Conservation (phyloP, 2,113 vertebrate species). For the Anolis sagrei region DNA sequence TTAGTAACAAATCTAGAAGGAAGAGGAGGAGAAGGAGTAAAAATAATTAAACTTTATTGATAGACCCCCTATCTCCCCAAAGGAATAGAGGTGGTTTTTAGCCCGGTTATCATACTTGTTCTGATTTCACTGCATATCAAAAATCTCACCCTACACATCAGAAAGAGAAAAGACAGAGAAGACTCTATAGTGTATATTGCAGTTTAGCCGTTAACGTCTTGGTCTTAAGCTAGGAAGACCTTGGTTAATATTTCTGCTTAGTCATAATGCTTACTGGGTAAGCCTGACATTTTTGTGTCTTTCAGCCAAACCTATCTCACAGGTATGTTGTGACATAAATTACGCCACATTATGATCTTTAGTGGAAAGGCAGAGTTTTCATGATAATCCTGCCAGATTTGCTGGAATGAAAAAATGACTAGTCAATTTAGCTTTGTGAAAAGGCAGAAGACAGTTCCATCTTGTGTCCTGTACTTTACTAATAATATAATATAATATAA, state of each 20-base stretch:
- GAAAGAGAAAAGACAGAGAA: not conserved
- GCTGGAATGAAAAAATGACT: not conserved
- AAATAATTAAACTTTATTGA: too few relatives aligned
- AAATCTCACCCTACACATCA: not conserved
- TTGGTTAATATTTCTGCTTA: not conserved
- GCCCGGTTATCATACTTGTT: not conserved
- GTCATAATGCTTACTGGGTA: not conserved
- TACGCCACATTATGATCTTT: not conserved
- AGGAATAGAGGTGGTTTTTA: too few relatives aligned
- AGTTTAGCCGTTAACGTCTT: not conserved
- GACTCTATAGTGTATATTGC: not conserved
- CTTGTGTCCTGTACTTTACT: too few relatives aligned
- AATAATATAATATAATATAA: too few relatives aligned
- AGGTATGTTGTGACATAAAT: not conserved
- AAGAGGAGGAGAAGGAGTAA: too few relatives aligned
- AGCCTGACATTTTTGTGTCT: not conserved
- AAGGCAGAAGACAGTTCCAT: too few relatives aligned
- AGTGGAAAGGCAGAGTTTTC: not conserved
- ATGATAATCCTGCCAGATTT: not conserved
- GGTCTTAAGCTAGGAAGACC: not conserved
- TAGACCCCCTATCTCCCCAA: too few relatives aligned
- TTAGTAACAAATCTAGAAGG: not conserved
- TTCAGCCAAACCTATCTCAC: not conserved
- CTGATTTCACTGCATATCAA: not conserved
- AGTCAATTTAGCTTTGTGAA: not conserved